Evolutionary conservation across 2,113 vertebrate genomes (phyloP), one percentile per base, ranked within the genome.

Genomic region (Chaenogobius annularis): DNA sequence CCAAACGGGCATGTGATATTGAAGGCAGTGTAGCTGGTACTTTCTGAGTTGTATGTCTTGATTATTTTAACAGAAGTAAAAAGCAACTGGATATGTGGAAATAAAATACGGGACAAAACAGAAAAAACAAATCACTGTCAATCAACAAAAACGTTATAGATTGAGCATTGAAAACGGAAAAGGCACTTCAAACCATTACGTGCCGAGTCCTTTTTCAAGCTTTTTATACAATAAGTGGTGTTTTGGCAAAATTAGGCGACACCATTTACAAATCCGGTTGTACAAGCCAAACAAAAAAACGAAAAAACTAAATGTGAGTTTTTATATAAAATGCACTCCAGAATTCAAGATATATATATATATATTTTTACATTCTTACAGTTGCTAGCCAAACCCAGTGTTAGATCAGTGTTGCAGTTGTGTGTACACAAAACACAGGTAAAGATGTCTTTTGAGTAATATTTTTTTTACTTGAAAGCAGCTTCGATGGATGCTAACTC

Each of bases 1-100:
- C 85, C 82, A 80, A 90, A 90, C 83, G 79, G 89, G 90, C 86
- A 77, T 91, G 87, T 88, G 86, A 90, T 87, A 91, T 86, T 88
- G 89, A 91, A 93, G 93, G 93, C 93, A 93, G 93, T 94, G 93
- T 92, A 89, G 93, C 93, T 94, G 93, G 92, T 93, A 92, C 89
- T 91, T 91, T 93, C 92, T 91, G 91, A 92, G 90, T 89, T 85
- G 91, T 91, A 79, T 76, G 89, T 89, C 84, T 92, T 90, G 94
- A 94, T 66, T 66, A 46, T 66, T 83, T 84, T 78, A 84, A 80
- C 79, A 71, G 58, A 88, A 82, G 73, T 73, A 66, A 69, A 59
- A 75, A 69, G 67, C 58, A 58, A 13, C 69, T 55, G 61, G 40
- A 46, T 74, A 73, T 82, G 80, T 64, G 37, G 47, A 73, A 85